Percentiles rank a stretch among this genome's conserved stretches.
Evolutionary conservation across 2,113 vertebrate species (phyloP).

Genomic region (Nothocercus nigrocapillus): DNA sequence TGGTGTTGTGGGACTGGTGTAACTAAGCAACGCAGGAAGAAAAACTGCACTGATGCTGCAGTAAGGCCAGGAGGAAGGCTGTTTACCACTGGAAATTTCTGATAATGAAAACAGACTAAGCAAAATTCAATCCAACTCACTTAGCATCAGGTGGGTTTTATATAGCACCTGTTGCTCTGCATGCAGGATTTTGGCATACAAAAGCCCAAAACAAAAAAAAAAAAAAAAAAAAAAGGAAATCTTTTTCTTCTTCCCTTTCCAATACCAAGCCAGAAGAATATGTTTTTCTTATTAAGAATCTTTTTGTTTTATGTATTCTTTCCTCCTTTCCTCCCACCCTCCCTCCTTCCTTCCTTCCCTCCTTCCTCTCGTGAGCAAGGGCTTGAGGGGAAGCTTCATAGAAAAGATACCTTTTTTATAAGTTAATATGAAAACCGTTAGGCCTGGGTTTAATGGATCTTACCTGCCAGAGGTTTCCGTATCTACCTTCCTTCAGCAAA

Average conservation of each 20-base stretch:
- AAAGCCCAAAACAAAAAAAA: neutral
- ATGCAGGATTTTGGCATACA: neutral
- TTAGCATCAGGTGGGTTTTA: neutral
- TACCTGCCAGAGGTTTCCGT: neutral
- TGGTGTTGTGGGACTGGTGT: conserved; percentile 61
- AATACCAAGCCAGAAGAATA: neutral
- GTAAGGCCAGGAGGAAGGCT: neutral
- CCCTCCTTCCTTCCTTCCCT: neutral
- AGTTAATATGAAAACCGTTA: neutral
- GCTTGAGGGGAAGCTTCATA: neutral
- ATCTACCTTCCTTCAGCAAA: neutral
- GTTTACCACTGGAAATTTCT: neutral
- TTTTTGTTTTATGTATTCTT: neutral
- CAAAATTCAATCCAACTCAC: conserved; percentile 17
- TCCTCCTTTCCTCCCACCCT: neutral
- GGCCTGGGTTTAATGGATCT: neutral
- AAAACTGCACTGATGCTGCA: neutral
- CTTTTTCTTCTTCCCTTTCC: neutral
- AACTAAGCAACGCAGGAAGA: conserved; percentile 72
- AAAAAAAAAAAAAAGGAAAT: neutral
- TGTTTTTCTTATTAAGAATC: neutral
- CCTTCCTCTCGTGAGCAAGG: neutral
- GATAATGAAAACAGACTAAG: conserved; percentile 9
- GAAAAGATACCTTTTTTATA: neutral
- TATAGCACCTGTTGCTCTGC: neutral